Evolutionary conservation across 1,140 invertebrate species (phyloP), one percentile per base, ranked within the genome.

Genomic region (Bombus cullumanus): DNA sequence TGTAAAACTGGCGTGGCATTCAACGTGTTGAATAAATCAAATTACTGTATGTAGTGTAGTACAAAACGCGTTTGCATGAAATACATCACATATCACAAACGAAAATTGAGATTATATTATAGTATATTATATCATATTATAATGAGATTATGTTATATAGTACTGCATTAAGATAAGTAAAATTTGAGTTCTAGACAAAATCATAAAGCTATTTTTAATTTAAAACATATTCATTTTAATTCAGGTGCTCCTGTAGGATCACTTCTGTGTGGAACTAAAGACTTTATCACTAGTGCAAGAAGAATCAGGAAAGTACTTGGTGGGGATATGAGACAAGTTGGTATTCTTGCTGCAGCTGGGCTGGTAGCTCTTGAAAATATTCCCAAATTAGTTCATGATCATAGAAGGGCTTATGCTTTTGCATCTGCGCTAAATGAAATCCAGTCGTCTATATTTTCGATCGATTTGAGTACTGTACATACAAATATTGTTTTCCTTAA

Each of bases 301-400:
- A 96, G 98, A 85, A 89, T 97, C 9, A 96, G 98, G 22, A 99
- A 99, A 95, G 97, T 97, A 69, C 92, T 99, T 25, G 99, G 99
- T 22, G 99, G 99, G 37, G 98, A 97, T 1, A 98, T 99, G 98
- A 95, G 98, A 82, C 98, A 99, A 95, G 96, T 96, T 34, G 99
- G 99, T 12, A 95, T 99, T 43, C 92, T 99, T 13, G 99, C 98
- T 4, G 98, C 98, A 0, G 97, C 98, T 34, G 98, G 98, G 5
- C 89, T 99, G 0, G 97, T 98, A 22, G 97, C 98, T 1, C 91
- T 99, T 18, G 97, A 98, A 28, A 96, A 97, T 81, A 96, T 97
- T 2, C 97, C 97, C 1, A 94, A 96, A 64, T 95, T 99, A 37
- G 90, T 89, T 8, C 94, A 96, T 0, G 98, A 99, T 95, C 98